Percentiles rank a stretch among this genome's conserved stretches.
Evolutionary conservation across 2,113 vertebrate genomes (phyloP).

Genomic region (Bubo blakistoni): DNA sequence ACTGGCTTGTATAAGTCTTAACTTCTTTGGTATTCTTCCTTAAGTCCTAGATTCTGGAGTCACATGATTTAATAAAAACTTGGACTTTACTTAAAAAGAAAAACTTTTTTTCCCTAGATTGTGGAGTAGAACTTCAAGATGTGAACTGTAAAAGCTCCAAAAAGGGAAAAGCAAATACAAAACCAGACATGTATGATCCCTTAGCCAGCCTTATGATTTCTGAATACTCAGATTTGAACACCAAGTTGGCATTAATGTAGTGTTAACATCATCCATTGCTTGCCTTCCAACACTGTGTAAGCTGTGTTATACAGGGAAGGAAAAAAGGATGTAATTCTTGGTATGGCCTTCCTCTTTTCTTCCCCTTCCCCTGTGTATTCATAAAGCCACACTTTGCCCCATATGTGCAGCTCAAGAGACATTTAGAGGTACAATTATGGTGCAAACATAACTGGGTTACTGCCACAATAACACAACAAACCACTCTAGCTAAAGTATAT

Average conservation of each 20-base stretch:
- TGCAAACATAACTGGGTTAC: not conserved
- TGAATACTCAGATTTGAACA: not conserved
- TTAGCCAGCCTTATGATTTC: not conserved
- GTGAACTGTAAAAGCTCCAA: not conserved
- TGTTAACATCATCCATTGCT: not conserved
- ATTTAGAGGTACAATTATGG: not conserved
- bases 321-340: not conserved
- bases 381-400: not conserved
- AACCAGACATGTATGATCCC: not conserved
- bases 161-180: not conserved
- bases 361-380: not conserved
- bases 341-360: not conserved
- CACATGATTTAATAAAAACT: not conserved
- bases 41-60: not conserved
- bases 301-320: not conserved
- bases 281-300: not conserved
- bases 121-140: not conserved
- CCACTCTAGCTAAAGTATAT: not conserved
- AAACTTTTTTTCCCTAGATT: not conserved
- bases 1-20: not conserved
- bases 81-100: not conserved
- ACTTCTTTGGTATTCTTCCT: not conserved
- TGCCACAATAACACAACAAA: slow-evolving; percentile 25
- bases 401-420: not conserved
- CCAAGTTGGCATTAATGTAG: not conserved